Evolutionary conservation across 2,888 invertebrate species (phyloP).

Genomic region (Hydraecia micacea): DNA sequence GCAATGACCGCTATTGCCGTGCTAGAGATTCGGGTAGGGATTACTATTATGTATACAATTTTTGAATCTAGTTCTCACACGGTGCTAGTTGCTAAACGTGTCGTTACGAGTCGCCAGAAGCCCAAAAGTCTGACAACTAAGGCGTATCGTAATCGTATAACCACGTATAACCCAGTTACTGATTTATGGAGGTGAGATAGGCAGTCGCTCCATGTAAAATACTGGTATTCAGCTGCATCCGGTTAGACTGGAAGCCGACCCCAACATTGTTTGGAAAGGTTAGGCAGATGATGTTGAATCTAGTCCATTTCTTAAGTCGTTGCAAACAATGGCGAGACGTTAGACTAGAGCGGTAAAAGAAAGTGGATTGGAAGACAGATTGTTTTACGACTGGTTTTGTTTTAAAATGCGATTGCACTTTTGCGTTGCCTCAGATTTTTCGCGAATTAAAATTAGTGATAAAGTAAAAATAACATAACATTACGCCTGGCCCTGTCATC

Average conservation of each 20-base stretch:
- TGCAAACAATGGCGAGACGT: constrained; percentile 20
- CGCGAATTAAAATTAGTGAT: background rate
- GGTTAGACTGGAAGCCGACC: background rate
- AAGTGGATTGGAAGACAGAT: constrained; percentile 1
- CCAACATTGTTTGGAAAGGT: background rate
- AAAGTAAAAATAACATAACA: background rate
- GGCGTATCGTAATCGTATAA: background rate
- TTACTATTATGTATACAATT: constrained; percentile 22
- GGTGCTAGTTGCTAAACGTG: background rate
- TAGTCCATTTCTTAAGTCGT: constrained; percentile 34
- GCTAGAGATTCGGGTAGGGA: background rate
- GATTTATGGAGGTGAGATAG: background rate
- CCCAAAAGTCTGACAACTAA: background rate
- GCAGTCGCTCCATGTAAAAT: background rate
- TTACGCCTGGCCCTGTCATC: too few relatives aligned
- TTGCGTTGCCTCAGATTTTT: background rate
- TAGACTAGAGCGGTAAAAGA: constrained; percentile 13
- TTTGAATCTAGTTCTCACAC: constrained; percentile 14
- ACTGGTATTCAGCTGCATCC: background rate
- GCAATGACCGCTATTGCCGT: background rate
- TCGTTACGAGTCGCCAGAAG: background rate
- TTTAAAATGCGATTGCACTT: background rate
- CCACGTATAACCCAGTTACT: background rate
- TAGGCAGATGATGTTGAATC: background rate
- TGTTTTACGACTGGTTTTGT: background rate